Percentiles rank a stretch among this genome's conserved stretches.
These are phyloP conservation scores for Channallabes apus DNA, from an alignment of 2,797 vertebrate genomes.

Conservation along the genomic window DNA sequence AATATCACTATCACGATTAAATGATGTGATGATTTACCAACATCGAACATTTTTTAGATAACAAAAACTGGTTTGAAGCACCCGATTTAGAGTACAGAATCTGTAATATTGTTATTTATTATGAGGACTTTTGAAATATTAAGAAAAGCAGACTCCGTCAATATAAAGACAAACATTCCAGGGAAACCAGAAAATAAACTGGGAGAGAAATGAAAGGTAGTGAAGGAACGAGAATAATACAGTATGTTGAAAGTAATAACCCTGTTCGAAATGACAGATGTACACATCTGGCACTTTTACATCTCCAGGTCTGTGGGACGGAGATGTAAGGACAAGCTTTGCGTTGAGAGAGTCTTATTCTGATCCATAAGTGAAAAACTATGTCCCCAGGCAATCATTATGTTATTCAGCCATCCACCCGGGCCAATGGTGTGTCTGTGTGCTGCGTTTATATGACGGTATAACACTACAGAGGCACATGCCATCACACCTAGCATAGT, in stretches of 20 bases:
- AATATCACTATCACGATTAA: background rate
- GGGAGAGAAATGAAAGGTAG: background rate
- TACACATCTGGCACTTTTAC: background rate
- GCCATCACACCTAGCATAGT: background rate
- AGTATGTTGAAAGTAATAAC: background rate
- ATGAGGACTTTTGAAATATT: too few relatives aligned
- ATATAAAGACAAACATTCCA: background rate
- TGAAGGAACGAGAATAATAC: too few relatives aligned
- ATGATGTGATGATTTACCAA: too few relatives aligned
- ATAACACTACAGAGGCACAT: background rate
- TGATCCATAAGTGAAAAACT: background rate
- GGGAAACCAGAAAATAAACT: background rate
- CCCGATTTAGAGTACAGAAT: too few relatives aligned
- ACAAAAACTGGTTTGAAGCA: too few relatives aligned
- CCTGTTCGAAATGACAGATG: background rate
- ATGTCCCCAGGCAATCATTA: background rate
- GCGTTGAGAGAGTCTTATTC: background rate
- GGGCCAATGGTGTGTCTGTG: background rate
- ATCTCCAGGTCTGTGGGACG: background rate
- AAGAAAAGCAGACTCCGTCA: too few relatives aligned
- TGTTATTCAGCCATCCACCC: background rate
- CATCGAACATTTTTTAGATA: too few relatives aligned
- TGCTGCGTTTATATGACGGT: background rate
- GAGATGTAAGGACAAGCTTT: background rate
- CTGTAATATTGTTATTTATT: too few relatives aligned